phyloP scores from a whole-genome alignment of 2,797 vertebrate genomes.

The Melanotaenia nigrans region DNA sequence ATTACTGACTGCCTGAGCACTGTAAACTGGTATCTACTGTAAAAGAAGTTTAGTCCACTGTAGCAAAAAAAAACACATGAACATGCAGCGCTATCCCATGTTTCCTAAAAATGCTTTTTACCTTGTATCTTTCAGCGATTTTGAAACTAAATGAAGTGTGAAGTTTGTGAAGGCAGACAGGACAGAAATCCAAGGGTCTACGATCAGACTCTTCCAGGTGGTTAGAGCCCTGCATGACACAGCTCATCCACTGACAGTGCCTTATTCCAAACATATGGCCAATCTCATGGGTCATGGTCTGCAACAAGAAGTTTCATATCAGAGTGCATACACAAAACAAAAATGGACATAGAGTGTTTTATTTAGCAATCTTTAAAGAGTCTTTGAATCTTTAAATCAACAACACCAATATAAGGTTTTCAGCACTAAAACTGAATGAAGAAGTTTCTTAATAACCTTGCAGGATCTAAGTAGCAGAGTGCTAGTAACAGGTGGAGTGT shows the following conservation, averaged over 20 bases:
- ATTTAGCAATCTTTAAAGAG: not conserved
- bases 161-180: conserved; percentile 79
- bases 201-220: conserved; percentile 83
- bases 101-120: conserved; percentile 30
- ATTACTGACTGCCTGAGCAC: not conserved
- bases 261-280: conserved; percentile 83
- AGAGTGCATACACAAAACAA: not conserved
- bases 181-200: conserved; percentile 78
- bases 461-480: conserved; percentile 82
- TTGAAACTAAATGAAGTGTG: conserved; percentile 74
- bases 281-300: conserved; percentile 84
- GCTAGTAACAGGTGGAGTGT: conserved; percentile 81
- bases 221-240: conserved; percentile 85
- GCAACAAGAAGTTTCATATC: conserved; percentile 22
- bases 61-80: no score
- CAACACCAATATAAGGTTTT: not conserved
- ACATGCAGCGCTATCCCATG: no score
- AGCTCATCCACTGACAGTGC: conserved; percentile 84
- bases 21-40: no score
- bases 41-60: no score
- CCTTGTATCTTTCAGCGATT: conserved; percentile 71
- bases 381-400: conserved; percentile 2
- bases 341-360: not conserved
- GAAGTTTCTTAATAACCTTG: conserved; percentile 69
- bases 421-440: conserved; percentile 1